Evolutionary conservation across 2,113 vertebrate species (phyloP), one percentile per base, ranked within the genome.

Genomic region (Melanocharis versteri): DNA sequence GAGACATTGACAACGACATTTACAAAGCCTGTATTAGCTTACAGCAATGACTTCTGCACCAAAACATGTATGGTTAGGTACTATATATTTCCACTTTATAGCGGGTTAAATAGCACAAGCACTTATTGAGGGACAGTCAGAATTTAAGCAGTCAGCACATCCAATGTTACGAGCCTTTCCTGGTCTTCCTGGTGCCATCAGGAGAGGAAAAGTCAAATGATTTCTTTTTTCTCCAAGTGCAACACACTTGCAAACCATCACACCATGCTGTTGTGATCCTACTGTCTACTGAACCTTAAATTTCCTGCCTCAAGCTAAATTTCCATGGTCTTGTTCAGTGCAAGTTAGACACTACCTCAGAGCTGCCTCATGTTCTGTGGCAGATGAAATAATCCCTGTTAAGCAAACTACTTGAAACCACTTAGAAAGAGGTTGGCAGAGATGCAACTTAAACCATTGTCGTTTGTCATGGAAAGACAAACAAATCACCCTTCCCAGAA

Each of bases 361-460:
- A 91, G 42, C 45, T 77, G 57, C 90, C 40, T 90, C 39, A 19
- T 37, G 28, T 26, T 20, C 45, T 80, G 42, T 61, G 42, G 47
- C 54, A 90, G 65, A 64, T 69, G 37, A 95, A 96, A 92, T 62
- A 94, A 83, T 56, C 54, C 19, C 77, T 53, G 48, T 60, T 60
- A 92, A 87, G 70, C 58, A 90, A 95, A 85, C 70, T 83, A 16
- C 72, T 92, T 71, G 71, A 94, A 95, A 80, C 26, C 56, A 88
- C 76, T 70, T 58, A 88, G 33, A 61, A 90, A 72, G 42, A 53
- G 15, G n/a, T n/a, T 88, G 71, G 54, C 79, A 88, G 64, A 90
- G 56, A 81, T 27, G 47, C 62, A 73, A 31, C 47, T 64, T 87
- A 39, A 93, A 57, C 64, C 42, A 37, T 62, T 88, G 79, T 80